These are phyloP conservation scores for Drosophila maculinotata DNA, from an alignment of 2,888 invertebrate genomes.

Conservation along the genomic window DNA sequence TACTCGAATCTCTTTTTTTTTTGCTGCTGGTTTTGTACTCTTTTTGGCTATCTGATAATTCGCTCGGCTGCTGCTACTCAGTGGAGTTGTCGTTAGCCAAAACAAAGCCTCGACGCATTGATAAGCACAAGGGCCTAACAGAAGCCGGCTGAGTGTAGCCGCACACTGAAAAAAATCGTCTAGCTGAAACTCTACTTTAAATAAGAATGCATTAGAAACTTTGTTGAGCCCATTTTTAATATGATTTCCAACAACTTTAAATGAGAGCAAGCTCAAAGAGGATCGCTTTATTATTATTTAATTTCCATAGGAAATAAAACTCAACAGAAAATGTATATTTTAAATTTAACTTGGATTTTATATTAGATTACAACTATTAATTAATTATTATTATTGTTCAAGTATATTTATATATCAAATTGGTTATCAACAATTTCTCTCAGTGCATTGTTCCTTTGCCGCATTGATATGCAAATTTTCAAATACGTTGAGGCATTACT, in stretches of 20 bases:
- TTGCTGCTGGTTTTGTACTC: slow-evolving; percentile 29
- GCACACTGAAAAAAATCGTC: slow-evolving; percentile 43
- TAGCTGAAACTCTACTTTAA: too few relatives aligned
- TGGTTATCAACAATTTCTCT: slow-evolving; percentile 24
- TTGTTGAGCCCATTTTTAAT: too few relatives aligned
- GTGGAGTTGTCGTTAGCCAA: slow-evolving; percentile 50
- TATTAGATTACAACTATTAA: too few relatives aligned
- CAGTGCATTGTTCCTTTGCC: slow-evolving; percentile 46
- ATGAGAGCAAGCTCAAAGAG: too few relatives aligned
- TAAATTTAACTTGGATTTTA: neutral
- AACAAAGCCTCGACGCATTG: slow-evolving; percentile 66
- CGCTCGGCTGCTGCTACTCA: slow-evolving; percentile 55
- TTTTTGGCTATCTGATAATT: slow-evolving; percentile 77
- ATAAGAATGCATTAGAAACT: too few relatives aligned
- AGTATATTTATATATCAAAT: too few relatives aligned
- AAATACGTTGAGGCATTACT: slow-evolving; percentile 58
- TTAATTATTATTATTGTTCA: neutral
- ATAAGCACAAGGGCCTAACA: slow-evolving; percentile 62
- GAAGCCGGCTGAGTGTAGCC: slow-evolving; percentile 3
- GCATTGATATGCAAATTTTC: slow-evolving; percentile 82
- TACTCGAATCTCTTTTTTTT: slow-evolving; percentile 51
- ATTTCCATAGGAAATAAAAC: too few relatives aligned
- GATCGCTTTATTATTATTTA: too few relatives aligned
- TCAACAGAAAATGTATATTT: neutral
- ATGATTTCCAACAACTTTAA: too few relatives aligned